Conservation (phyloP, 2,888 invertebrate genomes). For the Copidosoma aretas region DNA sequence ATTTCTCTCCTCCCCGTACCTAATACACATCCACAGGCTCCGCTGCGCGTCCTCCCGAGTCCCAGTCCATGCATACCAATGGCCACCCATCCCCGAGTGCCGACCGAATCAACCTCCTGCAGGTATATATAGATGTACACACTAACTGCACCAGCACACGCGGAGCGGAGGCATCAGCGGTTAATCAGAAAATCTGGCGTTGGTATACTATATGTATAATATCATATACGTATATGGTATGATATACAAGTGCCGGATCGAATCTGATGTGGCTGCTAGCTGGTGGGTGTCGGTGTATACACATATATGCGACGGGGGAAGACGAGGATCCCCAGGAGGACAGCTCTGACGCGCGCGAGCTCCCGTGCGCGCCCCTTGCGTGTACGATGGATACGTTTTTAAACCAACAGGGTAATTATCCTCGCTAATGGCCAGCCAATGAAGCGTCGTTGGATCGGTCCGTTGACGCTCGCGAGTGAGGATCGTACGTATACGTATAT, state of each 20-base stretch:
- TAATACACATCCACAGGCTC: neutral
- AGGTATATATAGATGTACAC: too few species aligned
- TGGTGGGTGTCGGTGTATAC: slow-evolving; percentile 2
- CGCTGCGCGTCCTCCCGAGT: slow-evolving; percentile 49
- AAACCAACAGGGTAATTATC: too few species aligned
- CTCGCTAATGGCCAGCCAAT: slow-evolving; percentile 51
- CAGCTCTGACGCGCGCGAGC: slow-evolving; percentile 43
- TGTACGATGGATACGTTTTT: slow-evolving; percentile 51
- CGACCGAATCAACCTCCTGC: slow-evolving; percentile 57
- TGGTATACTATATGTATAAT: too few species aligned
- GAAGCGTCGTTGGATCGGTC: slow-evolving; percentile 47
- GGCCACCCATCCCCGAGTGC: too few species aligned
- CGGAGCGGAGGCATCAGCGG: slow-evolving; percentile 47
- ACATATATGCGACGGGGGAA: slow-evolving; percentile 44
- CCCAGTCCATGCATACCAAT: slow-evolving; percentile 63
- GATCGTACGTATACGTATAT: neutral
- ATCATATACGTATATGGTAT: neutral
- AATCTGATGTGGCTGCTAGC: slow-evolving; percentile 4
- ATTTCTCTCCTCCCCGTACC: neutral
- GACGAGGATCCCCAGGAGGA: slow-evolving; percentile 59
- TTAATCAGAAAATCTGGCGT: slow-evolving; percentile 57
- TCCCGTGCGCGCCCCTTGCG: too few species aligned
- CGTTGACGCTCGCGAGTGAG: slow-evolving; percentile 29
- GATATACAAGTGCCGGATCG: neutral
- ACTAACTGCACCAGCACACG: slow-evolving; percentile 61